A percentile compares a stretch with the other conserved stretches of the same genome.
phyloP scores from a whole-genome alignment of 2,888 invertebrate genomes.

The Agrotis segetum region DNA sequence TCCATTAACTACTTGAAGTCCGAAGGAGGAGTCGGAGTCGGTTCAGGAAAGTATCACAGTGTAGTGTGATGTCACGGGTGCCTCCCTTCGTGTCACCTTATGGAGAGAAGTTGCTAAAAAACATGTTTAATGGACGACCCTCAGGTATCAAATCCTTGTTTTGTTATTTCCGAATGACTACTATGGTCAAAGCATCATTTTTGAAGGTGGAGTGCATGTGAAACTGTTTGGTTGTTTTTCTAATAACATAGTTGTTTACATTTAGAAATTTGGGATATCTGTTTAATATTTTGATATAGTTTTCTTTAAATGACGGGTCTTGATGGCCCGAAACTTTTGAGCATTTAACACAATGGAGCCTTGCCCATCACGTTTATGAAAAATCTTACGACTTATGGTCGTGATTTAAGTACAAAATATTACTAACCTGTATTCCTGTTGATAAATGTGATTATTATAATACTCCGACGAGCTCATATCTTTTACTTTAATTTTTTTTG shows the following conservation, averaged over 20 bases:
- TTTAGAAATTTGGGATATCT: neutral
- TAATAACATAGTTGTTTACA: neutral
- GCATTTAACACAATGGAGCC: neutral
- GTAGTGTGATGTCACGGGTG: too few species aligned
- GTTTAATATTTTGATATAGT: neutral
- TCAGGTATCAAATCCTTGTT: neutral
- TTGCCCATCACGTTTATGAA: neutral
- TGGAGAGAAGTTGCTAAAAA: too few species aligned
- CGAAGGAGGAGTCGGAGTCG: too few species aligned
- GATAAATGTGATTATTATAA: slow-evolving; percentile 1
- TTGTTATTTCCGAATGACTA: neutral
- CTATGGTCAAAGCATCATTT: neutral
- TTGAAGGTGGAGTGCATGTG: neutral
- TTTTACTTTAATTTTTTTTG: neutral
- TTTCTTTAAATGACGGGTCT: neutral
- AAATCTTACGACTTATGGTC: neutral
- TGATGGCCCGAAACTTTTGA: neutral
- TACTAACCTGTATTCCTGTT: neutral
- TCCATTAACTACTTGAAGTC: too few species aligned
- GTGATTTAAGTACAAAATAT: neutral
- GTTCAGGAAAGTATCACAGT: too few species aligned
- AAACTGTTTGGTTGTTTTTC: neutral
- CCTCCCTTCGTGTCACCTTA: too few species aligned
- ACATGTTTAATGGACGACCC: too few species aligned
- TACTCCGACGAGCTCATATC: neutral